Base-by-base conservation (phyloP, 2,888 invertebrate genomes). In the Tenthredo amoena region DNA sequence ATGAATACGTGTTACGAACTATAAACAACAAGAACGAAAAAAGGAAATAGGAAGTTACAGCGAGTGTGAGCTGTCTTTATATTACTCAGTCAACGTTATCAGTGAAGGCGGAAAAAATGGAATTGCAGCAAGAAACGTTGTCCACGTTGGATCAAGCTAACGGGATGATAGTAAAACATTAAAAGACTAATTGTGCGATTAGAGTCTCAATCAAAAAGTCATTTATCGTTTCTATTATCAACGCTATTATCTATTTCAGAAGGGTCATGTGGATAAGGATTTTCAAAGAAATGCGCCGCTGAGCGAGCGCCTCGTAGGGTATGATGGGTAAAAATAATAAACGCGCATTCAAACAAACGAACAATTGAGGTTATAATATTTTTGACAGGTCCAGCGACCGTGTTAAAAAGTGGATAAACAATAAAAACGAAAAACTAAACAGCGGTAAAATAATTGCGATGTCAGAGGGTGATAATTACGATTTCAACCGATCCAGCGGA, bases 401-500 rank as follows among this genome's bases (percentile, higher is more conserved):
- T 18, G 9, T 77, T 26, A 26, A 26, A 55, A 12, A 47, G 0
- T 81, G 81, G 58, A 21, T 81, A 5, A 81, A 58, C 15, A 37
- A 37, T n/a, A 81, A 62, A 21, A 62, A 21, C 37, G 37, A 40
- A 81, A 21, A n/a, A 81, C 62, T 37, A 9, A 40, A 37, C 21
- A 7, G 37, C 10, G 18, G 34, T 40, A 58, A 58, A 62, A 62
- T 55, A 40, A 15, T 77, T 31, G 18, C 77, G 34, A 83, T 83
- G 82, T 83, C 68, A 9, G 82, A 83, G 15, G 47, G 82, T 21
- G 82, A 83, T 81, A 50, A 50, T 58, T 65, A 65, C 43, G 82
- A 83, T 10, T 83, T 83, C 34, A 40, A 83, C 12, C 31, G 82
- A 68, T 83, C 82, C 2, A 83, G 47, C 47, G 90, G 91, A 65